Conservation (phyloP, 2,797 vertebrate species). For the Pseudotriccus pelzelni region DNA sequence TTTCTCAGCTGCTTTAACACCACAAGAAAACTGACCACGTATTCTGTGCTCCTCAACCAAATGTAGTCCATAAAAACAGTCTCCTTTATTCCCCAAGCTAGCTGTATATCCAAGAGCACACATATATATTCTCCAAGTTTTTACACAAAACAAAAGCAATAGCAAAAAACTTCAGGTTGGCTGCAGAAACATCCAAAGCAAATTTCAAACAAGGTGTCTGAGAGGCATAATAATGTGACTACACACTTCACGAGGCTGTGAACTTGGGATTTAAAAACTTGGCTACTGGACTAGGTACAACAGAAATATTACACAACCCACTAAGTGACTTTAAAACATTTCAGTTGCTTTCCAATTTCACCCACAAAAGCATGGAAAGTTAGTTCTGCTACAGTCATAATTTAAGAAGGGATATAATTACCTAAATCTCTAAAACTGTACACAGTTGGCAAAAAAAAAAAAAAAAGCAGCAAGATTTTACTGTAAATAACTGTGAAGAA, state of each 20-base stretch:
- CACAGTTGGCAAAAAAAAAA: neutral
- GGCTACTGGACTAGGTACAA: slow-evolving; percentile 14
- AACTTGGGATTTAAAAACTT: slow-evolving; percentile 34
- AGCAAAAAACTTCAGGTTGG: neutral
- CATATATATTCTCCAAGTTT: neutral
- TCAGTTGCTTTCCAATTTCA: slow-evolving; percentile 51
- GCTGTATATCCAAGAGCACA: neutral
- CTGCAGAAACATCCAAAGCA: slow-evolving; percentile 10
- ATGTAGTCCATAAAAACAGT: neutral
- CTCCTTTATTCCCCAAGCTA: neutral
- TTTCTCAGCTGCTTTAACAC: neutral
- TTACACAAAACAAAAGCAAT: neutral
- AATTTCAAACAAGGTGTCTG: slow-evolving; percentile 7
- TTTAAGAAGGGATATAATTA: slow-evolving; percentile 55
- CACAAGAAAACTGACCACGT: neutral
- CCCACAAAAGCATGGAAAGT: slow-evolving; percentile 33
- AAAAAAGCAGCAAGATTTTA: slow-evolving; percentile 23
- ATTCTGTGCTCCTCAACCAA: neutral
- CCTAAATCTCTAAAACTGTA: slow-evolving; percentile 48
- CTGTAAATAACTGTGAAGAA: slow-evolving; percentile 43
- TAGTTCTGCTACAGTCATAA: slow-evolving; percentile 34
- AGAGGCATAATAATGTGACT: slow-evolving; percentile 9
- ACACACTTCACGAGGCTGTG: neutral
- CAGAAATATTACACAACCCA: slow-evolving; percentile 24
- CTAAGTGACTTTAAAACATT: slow-evolving; percentile 48